Percentiles rank a stretch among this genome's conserved stretches.
Evolutionary conservation across 1,140 invertebrate genomes (phyloP).

Genomic region (Leptoteleia sp.): DNA sequence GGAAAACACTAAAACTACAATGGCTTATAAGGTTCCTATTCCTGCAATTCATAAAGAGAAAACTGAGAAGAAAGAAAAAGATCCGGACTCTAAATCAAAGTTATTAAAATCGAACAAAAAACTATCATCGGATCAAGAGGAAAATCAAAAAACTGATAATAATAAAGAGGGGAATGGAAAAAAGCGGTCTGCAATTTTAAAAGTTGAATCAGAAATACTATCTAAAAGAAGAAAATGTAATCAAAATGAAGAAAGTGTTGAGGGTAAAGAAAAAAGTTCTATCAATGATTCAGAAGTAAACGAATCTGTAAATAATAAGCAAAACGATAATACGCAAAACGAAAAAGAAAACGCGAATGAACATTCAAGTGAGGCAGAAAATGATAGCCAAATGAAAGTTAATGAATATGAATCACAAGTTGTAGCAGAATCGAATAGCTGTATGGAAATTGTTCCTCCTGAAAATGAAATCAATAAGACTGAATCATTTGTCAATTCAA

Average conservation of each 20-base stretch:
- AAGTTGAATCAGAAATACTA: constrained; percentile 5
- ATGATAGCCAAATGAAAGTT: constrained; percentile 33
- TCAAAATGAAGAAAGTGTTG: constrained; percentile 7
- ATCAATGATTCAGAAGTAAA: background rate
- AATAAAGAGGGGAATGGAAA: constrained; percentile 19
- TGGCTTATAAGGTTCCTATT: constrained; percentile 87
- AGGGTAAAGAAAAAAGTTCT: constrained; percentile 7
- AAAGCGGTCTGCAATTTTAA: constrained; percentile 5
- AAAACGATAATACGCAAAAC: background rate
- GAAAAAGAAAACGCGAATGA: constrained; percentile 4
- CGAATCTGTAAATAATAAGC: background rate
- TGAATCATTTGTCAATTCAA: constrained; percentile 7
- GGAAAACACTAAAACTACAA: constrained; percentile 83
- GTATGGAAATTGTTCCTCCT: background rate
- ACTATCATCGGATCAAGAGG: constrained; percentile 24
- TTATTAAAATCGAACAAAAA: constrained; percentile 59
- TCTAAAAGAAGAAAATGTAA: constrained; percentile 21
- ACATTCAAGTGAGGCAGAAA: constrained; percentile 23
- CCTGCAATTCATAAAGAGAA: constrained; percentile 83
- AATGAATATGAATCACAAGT: constrained; percentile 1
- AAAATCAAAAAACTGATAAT: constrained; percentile 46
- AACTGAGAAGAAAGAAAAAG: constrained; percentile 76
- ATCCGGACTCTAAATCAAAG: constrained; percentile 71
- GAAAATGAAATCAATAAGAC: constrained; percentile 31
- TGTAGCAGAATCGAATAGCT: background rate